These are phyloP conservation scores for Sturmia bella DNA, from an alignment of 2,888 invertebrate species.

Conservation along the genomic window DNA sequence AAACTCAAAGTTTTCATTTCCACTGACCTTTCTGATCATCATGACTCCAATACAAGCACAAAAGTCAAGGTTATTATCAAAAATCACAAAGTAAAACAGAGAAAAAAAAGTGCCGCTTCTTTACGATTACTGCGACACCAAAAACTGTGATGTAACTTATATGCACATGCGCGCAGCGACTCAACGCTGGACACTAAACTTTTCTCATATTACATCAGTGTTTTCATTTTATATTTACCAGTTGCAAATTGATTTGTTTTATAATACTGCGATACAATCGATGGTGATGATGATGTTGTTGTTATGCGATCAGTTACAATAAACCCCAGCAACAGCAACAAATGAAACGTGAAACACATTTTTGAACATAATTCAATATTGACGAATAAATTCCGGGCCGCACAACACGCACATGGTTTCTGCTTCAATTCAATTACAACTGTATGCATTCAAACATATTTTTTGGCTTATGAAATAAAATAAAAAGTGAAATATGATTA, in stretches of 20 bases:
- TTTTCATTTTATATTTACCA: constrained; percentile 54
- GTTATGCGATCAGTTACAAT: constrained; percentile 61
- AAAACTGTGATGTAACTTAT: too few species aligned
- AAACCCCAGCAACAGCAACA: constrained; percentile 68
- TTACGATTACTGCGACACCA: too few species aligned
- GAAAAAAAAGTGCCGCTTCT: too few species aligned
- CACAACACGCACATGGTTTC: constrained; percentile 24
- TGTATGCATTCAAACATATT: neutral
- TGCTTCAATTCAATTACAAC: neutral
- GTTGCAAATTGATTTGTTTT: constrained; percentile 68
- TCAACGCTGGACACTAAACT: too few species aligned
- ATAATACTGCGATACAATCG: constrained; percentile 65
- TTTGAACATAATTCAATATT: constrained; percentile 71
- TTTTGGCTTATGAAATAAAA: neutral
- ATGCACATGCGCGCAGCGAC: too few species aligned
- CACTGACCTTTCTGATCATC: too few species aligned
- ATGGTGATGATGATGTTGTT: constrained; percentile 58
- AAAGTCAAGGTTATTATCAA: too few species aligned
- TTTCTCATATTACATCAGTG: neutral
- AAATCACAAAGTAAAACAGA: too few species aligned
- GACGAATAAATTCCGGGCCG: constrained; percentile 14
- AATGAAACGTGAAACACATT: constrained; percentile 70
- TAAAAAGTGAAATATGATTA: neutral
- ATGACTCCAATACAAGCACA: too few species aligned
- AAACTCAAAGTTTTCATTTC: too few species aligned